These are phyloP conservation scores for Cherax destructor DNA, from an alignment of 1,140 invertebrate species.

Conservation along the genomic window DNA sequence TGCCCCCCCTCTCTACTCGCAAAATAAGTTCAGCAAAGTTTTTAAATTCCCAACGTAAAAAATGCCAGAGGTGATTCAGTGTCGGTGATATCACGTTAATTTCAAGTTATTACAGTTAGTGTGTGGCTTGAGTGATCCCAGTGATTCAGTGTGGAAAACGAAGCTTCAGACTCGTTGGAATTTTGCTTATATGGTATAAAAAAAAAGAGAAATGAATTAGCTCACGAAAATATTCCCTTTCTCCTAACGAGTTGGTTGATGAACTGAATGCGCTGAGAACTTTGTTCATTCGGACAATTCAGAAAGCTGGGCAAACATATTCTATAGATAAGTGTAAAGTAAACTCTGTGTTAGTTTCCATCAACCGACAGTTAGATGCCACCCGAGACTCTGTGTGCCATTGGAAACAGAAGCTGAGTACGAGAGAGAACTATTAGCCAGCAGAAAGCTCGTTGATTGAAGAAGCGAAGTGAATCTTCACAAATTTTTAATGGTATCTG, in stretches of 20 bases:
- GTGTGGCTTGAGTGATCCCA: constrained; percentile 48
- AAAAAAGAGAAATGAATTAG: constrained; percentile 51
- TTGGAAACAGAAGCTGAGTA: constrained; percentile 45
- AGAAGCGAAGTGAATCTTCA: constrained; percentile 18
- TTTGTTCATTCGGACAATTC: constrained; percentile 29
- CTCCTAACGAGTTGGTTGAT: constrained; percentile 8
- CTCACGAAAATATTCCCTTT: constrained; percentile 59
- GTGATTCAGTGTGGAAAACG: constrained; percentile 31
- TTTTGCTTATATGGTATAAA: constrained; percentile 59
- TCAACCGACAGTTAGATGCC: constrained; percentile 25
- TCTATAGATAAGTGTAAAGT: constrained; percentile 6
- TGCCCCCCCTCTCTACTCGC: constrained; percentile 30
- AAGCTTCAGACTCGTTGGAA: constrained; percentile 48
- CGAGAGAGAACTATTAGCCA: constrained; percentile 27
- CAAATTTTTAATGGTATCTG: constrained; percentile 14
- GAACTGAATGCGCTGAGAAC: constrained; percentile 39
- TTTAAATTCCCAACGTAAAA: constrained; percentile 58
- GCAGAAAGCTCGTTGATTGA: constrained; percentile 24
- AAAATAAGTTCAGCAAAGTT: constrained; percentile 58
- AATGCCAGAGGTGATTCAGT: constrained; percentile 43
- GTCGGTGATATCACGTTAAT: constrained; percentile 52
- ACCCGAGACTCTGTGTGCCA: constrained; percentile 44
- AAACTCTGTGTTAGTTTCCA: neutral
- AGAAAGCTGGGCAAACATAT: constrained; percentile 42
- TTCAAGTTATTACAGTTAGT: constrained; percentile 63